Conservation (phyloP, 2,888 invertebrate species). For the Aporophyla nigra region DNA sequence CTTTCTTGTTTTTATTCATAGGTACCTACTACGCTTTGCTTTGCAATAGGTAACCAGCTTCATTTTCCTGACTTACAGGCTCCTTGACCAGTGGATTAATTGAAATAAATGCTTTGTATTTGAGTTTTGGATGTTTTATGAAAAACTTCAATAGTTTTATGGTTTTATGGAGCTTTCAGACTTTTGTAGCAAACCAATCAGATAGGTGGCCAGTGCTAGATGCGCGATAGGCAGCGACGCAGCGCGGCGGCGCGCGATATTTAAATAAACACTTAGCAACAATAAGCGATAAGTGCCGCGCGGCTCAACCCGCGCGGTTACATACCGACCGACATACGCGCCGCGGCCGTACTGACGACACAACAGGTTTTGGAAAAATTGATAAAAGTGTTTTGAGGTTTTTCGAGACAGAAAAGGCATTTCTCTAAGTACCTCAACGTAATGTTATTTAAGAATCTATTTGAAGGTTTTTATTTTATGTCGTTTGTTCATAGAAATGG, state of each 20-base stretch:
- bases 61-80: too few relatives aligned
- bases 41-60: too few relatives aligned
- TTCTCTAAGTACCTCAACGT: background rate
- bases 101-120: too few relatives aligned
- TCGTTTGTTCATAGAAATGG: conserved; percentile 5
- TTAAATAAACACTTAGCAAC: conserved; percentile 87
- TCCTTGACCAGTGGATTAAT: too few relatives aligned
- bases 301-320: conserved; percentile 71
- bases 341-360: conserved; percentile 64
- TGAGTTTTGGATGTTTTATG: too few relatives aligned
- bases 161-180: conserved; percentile 6
- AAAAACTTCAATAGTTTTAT: too few relatives aligned
- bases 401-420: background rate
- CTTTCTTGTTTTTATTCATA: too few relatives aligned
- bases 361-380: conserved; percentile 5
- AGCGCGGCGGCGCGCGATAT: conserved; percentile 43
- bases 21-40: too few relatives aligned
- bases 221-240: conserved; percentile 47
- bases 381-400: too few relatives aligned
- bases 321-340: conserved; percentile 58
- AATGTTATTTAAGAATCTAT: background rate
- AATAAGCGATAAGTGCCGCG: conserved; percentile 84
- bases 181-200: conserved; percentile 27
- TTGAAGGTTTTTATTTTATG: background rate
- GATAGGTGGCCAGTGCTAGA: conserved; percentile 39